Conservation (phyloP, 2,113 vertebrate species). For the Hippotragus niger region DNA sequence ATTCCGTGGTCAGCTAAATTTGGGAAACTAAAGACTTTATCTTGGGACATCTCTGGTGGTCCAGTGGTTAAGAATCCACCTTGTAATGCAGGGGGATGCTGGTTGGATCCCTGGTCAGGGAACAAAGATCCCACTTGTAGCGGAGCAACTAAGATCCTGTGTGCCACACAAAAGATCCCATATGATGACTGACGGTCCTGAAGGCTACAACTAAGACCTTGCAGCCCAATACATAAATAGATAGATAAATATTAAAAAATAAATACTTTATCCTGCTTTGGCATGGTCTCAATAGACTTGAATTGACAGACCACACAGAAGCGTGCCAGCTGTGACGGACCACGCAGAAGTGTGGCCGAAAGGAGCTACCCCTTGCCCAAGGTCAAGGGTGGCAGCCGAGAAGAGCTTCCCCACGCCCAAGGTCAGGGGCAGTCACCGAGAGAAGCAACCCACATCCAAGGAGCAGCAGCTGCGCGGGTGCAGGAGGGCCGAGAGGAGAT, state of each 20-base stretch:
- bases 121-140: neutral
- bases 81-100: neutral
- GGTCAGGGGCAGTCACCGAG: fast-evolving
- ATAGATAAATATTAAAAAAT: neutral
- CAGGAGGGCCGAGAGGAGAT: too few relatives aligned
- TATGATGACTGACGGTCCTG: neutral
- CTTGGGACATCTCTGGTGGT: neutral
- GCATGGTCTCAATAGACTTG: neutral
- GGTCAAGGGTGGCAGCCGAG: too few relatives aligned
- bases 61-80: neutral
- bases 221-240: neutral
- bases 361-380: too few relatives aligned
- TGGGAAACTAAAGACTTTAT: neutral
- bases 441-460: too few relatives aligned
- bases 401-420: too few relatives aligned
- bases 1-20: neutral
- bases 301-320: neutral
- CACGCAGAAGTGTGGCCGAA: fast-evolving
- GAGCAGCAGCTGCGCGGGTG: fast-evolving
- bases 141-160: neutral
- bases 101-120: neutral
- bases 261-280: neutral
- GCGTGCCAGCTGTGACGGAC: too few relatives aligned
- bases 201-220: neutral
- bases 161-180: neutral